Evolutionary conservation across 2,113 vertebrate genomes (phyloP), one percentile per base, ranked within the genome.

Genomic region (Balaenoptera acutorostrata): DNA sequence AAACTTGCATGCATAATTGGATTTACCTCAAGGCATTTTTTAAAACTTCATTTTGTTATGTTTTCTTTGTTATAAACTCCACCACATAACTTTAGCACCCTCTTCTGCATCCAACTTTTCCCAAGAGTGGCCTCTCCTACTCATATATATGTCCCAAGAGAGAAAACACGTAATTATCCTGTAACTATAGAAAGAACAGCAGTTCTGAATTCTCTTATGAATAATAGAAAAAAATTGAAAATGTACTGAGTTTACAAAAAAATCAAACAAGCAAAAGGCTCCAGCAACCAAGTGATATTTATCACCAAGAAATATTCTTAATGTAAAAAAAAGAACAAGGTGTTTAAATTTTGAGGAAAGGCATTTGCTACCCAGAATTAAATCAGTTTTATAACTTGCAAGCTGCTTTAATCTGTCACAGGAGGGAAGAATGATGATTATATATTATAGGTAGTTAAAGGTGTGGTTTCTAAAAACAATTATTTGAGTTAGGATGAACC

Each of bases 301-400:
- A 90, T 92, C 39, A 80, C 63, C 39, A 59, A 93, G 75, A 87
- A 96, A 84, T 93, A 95, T 93, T 52, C 59, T 87, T 81, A 7
- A 74, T 96, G 88, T 77, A 78, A 15, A 87, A 95, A 90, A 96
- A 69, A 46, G 63, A 91, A 41, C 52, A 96, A 74, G 46, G 25
- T 94, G 69, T 84, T 96, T 97, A 95, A 84, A 97, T 97, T 97
- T 95, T 84, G 49, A 95, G 71, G 55, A 95, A 93, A 97, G 57
- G 6, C 75, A 93, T 97, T 95, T 97, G 82, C 63, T 92, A 82
- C 80, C 52, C 18, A 90, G 80, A 97, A 96, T 95, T 97, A 96
- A 97, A 97, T 96, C 95, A 95, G 17, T 90, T 97, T 97, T 97
- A 97, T 85, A 97, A 96, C 64, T 88, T 84, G 46, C 15, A 87